Evolutionary conservation across 2,113 vertebrate genomes (phyloP).

Genomic region (Ranitomeya variabilis): DNA sequence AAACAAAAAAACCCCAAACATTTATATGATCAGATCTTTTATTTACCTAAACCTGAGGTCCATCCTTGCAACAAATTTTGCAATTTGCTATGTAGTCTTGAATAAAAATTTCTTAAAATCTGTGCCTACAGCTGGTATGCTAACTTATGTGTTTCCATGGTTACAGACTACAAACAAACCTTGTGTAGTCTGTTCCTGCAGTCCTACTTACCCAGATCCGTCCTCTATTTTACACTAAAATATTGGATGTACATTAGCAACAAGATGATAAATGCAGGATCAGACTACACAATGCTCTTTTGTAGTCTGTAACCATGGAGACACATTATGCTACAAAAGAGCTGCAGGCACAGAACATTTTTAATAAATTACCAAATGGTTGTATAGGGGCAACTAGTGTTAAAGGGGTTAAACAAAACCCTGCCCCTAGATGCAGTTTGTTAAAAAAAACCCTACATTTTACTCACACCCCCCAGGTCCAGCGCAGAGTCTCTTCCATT

Average conservation of each 20-base stretch:
- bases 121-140: not conserved
- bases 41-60: too few relatives aligned
- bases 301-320: not conserved
- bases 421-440: too few relatives aligned
- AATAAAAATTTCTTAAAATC: not conserved
- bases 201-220: not conserved
- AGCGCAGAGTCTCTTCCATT: too few relatives aligned
- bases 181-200: not conserved
- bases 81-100: too few relatives aligned
- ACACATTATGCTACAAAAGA: not conserved
- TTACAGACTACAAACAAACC: too few relatives aligned
- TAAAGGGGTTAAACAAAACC: too few relatives aligned
- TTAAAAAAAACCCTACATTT: too few relatives aligned
- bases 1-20: too few relatives aligned
- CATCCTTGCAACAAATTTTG: too few relatives aligned
- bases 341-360: too few relatives aligned
- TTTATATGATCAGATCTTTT: too few relatives aligned
- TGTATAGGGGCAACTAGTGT: not conserved
- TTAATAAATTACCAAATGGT: not conserved
- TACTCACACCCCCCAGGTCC: too few relatives aligned
- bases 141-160: not conserved
- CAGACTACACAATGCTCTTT: not conserved
- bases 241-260: not conserved
- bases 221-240: not conserved
- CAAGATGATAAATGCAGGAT: not conserved